phyloP scores from a whole-genome alignment of 1,140 invertebrate species.

The Ceratosolen solmsi region DNA sequence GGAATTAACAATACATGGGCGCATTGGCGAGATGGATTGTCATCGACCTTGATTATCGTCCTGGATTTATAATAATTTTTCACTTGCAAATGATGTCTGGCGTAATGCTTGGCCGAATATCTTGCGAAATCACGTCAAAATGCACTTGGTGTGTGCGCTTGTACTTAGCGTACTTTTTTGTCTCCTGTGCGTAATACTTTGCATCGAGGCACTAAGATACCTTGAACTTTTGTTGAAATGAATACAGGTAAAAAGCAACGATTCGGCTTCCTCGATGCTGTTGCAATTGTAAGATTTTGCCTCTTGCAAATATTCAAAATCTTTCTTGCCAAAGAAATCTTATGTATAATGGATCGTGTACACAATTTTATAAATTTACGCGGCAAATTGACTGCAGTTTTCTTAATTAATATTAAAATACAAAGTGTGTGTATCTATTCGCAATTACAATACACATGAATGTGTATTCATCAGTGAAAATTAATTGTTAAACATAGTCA shows the following conservation, averaged over 20 bases:
- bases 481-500: not conserved
- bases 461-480: not conserved
- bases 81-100: conserved; percentile 22
- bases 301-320: not conserved
- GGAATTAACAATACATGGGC: conserved; percentile 26
- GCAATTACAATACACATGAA: not conserved
- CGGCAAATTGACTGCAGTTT: not conserved
- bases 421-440: not conserved
- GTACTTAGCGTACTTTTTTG: not conserved
- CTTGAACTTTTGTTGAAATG: too few relatives aligned
- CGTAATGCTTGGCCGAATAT: not conserved
- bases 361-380: not conserved
- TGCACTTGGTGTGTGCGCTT: too few relatives aligned
- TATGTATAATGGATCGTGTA: not conserved
- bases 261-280: too few relatives aligned
- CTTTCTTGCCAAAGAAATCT: not conserved
- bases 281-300: not conserved
- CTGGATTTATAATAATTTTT: conserved; percentile 31
- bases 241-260: too few relatives aligned
- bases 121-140: not conserved
- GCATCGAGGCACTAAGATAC: not conserved
- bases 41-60: not conserved
- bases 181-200: not conserved
- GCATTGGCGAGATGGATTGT: conserved; percentile 15
- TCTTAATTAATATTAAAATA: conserved; percentile 4